Evolutionary conservation across 2,888 invertebrate species (phyloP), one percentile per base, ranked within the genome.

Genomic region (Tholera decimalis): DNA sequence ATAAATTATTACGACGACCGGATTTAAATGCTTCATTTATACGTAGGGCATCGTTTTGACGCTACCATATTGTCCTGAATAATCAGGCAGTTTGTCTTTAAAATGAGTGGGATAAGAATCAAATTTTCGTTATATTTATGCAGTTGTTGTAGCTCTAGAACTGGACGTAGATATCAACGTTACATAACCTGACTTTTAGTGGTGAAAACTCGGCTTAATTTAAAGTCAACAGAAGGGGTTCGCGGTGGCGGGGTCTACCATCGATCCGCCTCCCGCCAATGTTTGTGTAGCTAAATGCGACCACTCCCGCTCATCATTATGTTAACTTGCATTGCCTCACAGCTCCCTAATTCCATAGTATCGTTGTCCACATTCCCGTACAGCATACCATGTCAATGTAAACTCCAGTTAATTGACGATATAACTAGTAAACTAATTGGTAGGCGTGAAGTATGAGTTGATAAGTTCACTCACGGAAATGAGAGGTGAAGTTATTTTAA

Each of bases 171-270:
- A 73, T 79, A 61, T n/a, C n/a, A n/a, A n/a, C 50, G 74, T 49
- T 75, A 65, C 54, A 67, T 51, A 70, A 73, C 58, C 50, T 64
- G 66, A 58, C 62, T 73, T 69, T 75, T 78, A 70, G 56, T 67
- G 61, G 60, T 73, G 60, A 67, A 78, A 80, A 77, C 74, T 70
- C 73, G 47, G 74, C 71, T 76, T 82, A 82, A 83, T 85, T 83
- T 85, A 79, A 84, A 79, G 75, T 82, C 79, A 83, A 83, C 83
- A 83, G 73, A 77, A 79, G 71, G 67, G 72, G 71, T 65, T 58
- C 50, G 68, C 18, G 46, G 60, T 51, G 59, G 62, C 44, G 61
- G 74, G 64, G 69, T 75, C 71, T 62, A 58, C 41, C 67, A 85
- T 85, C 80, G 82, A 85, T 85, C 76, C 72, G 44, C 44, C 75